A percentile compares a stretch with the other conserved stretches of the same genome.
These are phyloP conservation scores for Rhodophaea formosa DNA, from an alignment of 2,888 invertebrate genomes.

Conservation along the genomic window DNA sequence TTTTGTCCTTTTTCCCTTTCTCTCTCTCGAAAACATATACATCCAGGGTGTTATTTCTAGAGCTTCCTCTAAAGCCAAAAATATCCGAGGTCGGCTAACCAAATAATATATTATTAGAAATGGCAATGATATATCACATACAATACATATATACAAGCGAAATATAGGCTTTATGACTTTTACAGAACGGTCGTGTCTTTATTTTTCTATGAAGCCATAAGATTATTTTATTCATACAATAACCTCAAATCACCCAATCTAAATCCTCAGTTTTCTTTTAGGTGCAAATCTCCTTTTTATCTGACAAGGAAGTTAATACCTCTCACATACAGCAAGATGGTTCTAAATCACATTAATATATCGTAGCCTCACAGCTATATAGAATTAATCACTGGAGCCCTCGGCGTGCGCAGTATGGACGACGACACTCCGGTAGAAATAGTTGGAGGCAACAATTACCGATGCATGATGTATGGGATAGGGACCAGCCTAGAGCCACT, in stretches of 20 bases:
- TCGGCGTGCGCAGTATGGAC: slow-evolving; percentile 33
- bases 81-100: no score
- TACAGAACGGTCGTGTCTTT: no score
- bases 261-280: background rate
- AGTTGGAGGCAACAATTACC: slow-evolving; percentile 56
- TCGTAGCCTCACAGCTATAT: slow-evolving; percentile 29
- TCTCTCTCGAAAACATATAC: no score
- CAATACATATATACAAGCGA: no score
- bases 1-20: no score
- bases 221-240: no score
- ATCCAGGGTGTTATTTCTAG: no score
- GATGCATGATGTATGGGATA: slow-evolving; percentile 53
- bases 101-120: no score
- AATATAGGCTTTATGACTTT: no score
- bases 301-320: slow-evolving; percentile 12
- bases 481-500: slow-evolving; percentile 42
- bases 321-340: slow-evolving; percentile 9
- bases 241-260: background rate
- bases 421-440: slow-evolving; percentile 41
- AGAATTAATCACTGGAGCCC: slow-evolving; percentile 40
- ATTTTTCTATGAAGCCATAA: no score
- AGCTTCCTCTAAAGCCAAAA: no score
- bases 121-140: no score
- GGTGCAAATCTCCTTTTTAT: slow-evolving; percentile 6
- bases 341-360: slow-evolving; percentile 33